Conservation (phyloP, 2,888 invertebrate species). For the Drosophila cognata region DNA sequence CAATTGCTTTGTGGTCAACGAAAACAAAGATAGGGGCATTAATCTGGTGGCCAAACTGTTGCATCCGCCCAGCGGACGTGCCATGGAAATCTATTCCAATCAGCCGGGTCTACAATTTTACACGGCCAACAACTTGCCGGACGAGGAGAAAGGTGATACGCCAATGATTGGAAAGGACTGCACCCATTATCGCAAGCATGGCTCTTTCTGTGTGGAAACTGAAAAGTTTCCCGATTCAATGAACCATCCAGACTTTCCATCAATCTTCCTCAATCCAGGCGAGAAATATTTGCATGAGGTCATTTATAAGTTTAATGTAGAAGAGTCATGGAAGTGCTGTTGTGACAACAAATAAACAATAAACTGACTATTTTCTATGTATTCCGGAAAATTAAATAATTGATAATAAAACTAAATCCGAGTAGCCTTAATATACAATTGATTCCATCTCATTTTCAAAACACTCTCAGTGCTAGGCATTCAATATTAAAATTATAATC, state of each 20-base stretch:
- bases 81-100: slow-evolving; percentile 92
- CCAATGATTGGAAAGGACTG: slow-evolving; percentile 90
- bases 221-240: slow-evolving; percentile 96
- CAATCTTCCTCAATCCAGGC: slow-evolving; percentile 89
- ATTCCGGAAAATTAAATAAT: not conserved
- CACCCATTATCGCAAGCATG: slow-evolving; percentile 89
- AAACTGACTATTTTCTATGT: slow-evolving; percentile 31
- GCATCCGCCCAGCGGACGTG: slow-evolving; percentile 90
- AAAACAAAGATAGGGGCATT: slow-evolving; percentile 20
- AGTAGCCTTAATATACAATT: slow-evolving; percentile 10
- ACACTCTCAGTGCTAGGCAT: not conserved
- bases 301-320: slow-evolving; percentile 63
- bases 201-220: slow-evolving; percentile 94
- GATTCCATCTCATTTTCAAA: not conserved
- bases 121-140: slow-evolving; percentile 91
- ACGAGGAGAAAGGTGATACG: slow-evolving; percentile 85
- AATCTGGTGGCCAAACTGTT: slow-evolving; percentile 58
- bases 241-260: slow-evolving; percentile 92
- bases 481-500: not conserved
- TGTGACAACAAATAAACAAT: slow-evolving; percentile 33
- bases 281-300: slow-evolving; percentile 83
- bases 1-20: slow-evolving; percentile 72
- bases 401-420: slow-evolving; percentile 5
- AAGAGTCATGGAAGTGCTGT: slow-evolving; percentile 71
- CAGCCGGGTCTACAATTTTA: slow-evolving; percentile 97